Evolutionary conservation across 2,113 vertebrate genomes (phyloP).

Genomic region (Ailuropoda melanoleuca): DNA sequence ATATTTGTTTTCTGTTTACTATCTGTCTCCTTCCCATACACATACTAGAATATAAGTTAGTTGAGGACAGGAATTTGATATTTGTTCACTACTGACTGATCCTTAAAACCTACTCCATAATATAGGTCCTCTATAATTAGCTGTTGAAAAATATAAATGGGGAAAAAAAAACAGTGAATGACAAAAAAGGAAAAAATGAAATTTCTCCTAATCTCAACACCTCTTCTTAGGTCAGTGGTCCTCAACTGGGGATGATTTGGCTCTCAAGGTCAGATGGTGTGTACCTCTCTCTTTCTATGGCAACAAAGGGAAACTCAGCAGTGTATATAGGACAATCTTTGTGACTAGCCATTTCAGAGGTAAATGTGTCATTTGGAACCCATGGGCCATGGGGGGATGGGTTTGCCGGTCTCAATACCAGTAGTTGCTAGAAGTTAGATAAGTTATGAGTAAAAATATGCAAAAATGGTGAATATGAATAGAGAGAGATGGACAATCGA

Average conservation of each 20-base stretch:
- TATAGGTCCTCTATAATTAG: not conserved
- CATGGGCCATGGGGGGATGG: fast-evolving
- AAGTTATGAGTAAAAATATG: not conserved
- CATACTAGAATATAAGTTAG: not conserved
- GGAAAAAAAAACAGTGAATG: not conserved
- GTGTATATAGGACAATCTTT: not conserved
- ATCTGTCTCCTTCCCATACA: not conserved
- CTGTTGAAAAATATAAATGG: not conserved
- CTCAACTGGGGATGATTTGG: not conserved
- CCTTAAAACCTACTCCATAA: not conserved
- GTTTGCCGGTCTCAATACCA: not conserved
- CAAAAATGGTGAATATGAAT: not conserved
- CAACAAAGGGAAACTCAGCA: not conserved
- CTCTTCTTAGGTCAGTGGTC: not conserved
- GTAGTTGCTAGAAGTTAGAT: not conserved
- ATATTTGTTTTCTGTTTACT: not conserved
- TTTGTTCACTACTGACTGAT: not conserved
- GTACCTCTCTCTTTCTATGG: not conserved
- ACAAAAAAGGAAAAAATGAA: not conserved
- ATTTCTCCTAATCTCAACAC: not conserved
- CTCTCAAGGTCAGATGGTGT: not conserved
- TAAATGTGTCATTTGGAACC: not conserved
- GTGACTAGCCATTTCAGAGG: not conserved
- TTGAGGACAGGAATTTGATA: not conserved
- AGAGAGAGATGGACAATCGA: not conserved